phyloP scores from a whole-genome alignment of 2,888 invertebrate genomes.

The Phyto melanocephala region DNA sequence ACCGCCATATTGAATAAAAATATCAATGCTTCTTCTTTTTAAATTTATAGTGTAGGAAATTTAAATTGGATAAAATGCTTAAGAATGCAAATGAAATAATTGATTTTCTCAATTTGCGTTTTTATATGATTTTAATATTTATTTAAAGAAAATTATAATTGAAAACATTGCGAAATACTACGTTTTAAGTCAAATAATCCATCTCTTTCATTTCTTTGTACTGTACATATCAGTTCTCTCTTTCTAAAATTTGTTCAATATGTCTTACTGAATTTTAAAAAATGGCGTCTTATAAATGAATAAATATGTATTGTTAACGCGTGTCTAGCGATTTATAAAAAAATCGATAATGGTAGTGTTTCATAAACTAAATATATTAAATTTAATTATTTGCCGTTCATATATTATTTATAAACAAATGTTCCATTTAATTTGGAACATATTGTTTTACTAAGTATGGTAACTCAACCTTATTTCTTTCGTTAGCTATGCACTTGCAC shows the following conservation, averaged over 20 bases:
- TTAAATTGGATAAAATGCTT: too few species aligned
- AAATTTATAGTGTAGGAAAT: too few species aligned
- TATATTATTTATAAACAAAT: neutral
- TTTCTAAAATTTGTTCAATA: too few species aligned
- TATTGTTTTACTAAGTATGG: constrained; percentile 23
- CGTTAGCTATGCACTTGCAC: neutral
- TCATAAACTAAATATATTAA: neutral
- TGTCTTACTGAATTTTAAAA: neutral
- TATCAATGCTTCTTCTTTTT: constrained; percentile 34
- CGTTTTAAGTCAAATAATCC: constrained; percentile 49
- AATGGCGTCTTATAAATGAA: constrained; percentile 58
- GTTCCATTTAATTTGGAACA: neutral
- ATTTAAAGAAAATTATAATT: neutral
- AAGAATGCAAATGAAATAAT: too few species aligned
- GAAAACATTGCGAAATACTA: constrained; percentile 33
- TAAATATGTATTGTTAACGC: constrained; percentile 34
- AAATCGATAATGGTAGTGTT: neutral
- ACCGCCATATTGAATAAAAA: constrained; percentile 62
- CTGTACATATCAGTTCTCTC: too few species aligned
- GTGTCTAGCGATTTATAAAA: constrained; percentile 9
- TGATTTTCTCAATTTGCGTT: too few species aligned
- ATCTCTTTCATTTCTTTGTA: too few species aligned
- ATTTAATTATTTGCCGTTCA: neutral
- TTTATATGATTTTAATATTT: neutral
- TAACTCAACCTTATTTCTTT: constrained; percentile 7